A percentile compares a stretch with the other conserved stretches of the same genome.
Conservation (phyloP, 1,140 invertebrate genomes). For the Nautilus pompilius region DNA sequence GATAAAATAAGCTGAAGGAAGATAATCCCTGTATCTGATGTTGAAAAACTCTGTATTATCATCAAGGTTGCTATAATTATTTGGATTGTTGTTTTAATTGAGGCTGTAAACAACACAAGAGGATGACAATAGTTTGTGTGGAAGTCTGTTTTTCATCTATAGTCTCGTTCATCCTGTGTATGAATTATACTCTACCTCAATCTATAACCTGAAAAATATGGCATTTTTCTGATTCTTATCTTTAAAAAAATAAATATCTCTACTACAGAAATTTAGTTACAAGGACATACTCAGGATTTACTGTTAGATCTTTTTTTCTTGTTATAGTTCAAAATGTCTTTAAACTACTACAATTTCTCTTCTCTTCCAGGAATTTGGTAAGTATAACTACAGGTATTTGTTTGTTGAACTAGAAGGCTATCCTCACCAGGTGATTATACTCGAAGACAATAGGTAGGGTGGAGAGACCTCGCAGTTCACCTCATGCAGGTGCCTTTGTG, state of each 20-base stretch:
- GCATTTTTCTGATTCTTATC: not conserved
- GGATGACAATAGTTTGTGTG: too few relatives aligned
- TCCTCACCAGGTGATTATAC: constrained; percentile 66
- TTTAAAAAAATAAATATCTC: not conserved
- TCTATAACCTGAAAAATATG: not conserved
- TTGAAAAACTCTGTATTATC: too few relatives aligned
- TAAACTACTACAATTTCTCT: not conserved
- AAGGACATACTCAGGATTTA: not conserved
- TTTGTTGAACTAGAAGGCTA: constrained; percentile 79
- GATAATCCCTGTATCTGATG: too few relatives aligned
- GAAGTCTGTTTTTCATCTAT: not conserved
- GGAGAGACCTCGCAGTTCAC: too few relatives aligned
- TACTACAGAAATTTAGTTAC: not conserved
- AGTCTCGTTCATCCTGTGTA: not conserved
- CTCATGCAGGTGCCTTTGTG: too few relatives aligned
- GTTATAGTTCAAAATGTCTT: not conserved
- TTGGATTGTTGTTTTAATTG: too few relatives aligned
- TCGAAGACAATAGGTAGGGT: constrained; percentile 53
- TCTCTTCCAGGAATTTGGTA: constrained; percentile 68
- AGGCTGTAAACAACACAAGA: too few relatives aligned
- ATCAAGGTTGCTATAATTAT: too few relatives aligned
- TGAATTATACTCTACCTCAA: not conserved
- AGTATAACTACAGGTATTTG: constrained; percentile 78
- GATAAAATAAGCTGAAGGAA: too few relatives aligned
- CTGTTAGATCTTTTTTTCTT: not conserved